Conservation (phyloP, 2,888 invertebrate species). For the Diarsia brunnea region DNA sequence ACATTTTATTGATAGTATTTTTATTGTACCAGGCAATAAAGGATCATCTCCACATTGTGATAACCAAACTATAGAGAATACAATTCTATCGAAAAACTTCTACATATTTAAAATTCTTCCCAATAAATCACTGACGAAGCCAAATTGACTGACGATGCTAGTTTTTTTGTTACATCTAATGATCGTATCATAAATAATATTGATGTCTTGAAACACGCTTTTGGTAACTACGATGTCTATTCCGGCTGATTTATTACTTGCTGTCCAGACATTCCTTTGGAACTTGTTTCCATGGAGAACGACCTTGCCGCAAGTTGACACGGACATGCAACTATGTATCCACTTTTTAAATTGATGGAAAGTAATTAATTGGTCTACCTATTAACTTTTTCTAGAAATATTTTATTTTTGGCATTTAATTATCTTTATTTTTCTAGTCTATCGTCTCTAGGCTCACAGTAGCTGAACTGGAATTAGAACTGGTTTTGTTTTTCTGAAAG, state of each 20-base stretch:
- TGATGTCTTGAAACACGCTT: conserved; percentile 45
- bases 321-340: conserved; percentile 49
- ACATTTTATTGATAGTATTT: conserved; percentile 18
- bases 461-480: no score
- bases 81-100: neutral
- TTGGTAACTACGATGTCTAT: conserved; percentile 41
- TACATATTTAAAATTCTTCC: conserved; percentile 23
- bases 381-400: conserved; percentile 10
- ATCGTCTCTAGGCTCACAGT: neutral
- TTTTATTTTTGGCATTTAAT: conserved; percentile 1
- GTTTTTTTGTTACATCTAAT: conserved; percentile 53
- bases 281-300: conserved; percentile 53
- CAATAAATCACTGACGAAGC: conserved; percentile 52
- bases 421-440: neutral
- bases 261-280: conserved; percentile 48
- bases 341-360: conserved; percentile 35
- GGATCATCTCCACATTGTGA: conserved; percentile 9
- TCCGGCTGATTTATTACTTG: conserved; percentile 57
- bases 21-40: conserved; percentile 34
- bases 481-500: neutral
- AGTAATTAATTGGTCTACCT: conserved; percentile 12
- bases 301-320: conserved; percentile 56
- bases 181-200: conserved; percentile 58
- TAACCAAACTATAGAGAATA: conserved; percentile 15
- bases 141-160: conserved; percentile 54